Conservation (phyloP, 2,113 vertebrate genomes). For the Trochalopteron elliotii region DNA sequence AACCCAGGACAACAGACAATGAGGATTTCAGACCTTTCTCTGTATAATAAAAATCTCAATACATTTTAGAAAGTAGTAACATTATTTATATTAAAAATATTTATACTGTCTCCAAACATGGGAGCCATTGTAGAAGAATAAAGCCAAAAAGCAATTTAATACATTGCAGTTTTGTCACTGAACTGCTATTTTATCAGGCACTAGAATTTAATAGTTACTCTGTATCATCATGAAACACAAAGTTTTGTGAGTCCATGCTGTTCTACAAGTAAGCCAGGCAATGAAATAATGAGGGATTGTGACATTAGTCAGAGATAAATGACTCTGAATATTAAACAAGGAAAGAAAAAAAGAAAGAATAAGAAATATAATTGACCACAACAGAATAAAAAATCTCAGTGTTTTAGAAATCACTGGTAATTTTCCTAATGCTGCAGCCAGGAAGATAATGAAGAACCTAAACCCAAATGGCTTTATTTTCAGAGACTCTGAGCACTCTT, state of each 20-base stretch:
- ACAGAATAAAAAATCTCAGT: not conserved
- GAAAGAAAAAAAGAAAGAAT: not conserved
- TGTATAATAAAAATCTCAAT: not conserved
- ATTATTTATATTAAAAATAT: not conserved
- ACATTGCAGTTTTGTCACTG: not conserved
- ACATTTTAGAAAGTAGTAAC: not conserved
- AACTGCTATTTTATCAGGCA: not conserved
- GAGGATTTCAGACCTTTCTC: not conserved
- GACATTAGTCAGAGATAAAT: not conserved
- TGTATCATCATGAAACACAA: not conserved
- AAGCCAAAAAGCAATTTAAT: not conserved
- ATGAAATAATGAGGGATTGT: constrained; percentile 23
- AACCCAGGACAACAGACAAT: not conserved
- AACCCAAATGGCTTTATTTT: not conserved
- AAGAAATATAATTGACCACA: not conserved
- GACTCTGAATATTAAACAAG: not conserved
- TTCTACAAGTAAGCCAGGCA: constrained; percentile 10
- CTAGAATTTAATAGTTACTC: not conserved
- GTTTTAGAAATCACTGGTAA: not conserved
- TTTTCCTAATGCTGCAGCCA: not conserved
- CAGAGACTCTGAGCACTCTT: not conserved
- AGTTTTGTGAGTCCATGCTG: not conserved
- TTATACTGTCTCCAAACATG: not conserved
- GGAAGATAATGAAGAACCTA: not conserved
- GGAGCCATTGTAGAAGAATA: not conserved